Conservation (phyloP, 1,140 invertebrate species). For the Agrypnia vestita region DNA sequence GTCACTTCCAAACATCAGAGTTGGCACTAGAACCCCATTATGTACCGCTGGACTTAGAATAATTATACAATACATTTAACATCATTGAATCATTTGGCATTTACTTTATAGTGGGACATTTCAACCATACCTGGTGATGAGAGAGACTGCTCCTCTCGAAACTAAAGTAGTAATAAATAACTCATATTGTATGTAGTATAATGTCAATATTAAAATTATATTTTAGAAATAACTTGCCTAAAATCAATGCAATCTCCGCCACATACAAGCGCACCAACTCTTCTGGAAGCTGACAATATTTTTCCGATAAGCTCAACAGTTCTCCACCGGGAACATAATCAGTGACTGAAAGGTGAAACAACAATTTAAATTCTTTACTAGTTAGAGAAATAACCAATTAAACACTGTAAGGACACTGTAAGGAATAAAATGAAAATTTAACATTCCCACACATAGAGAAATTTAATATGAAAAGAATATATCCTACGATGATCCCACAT, state of each 20-base stretch:
- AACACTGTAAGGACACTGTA: not conserved
- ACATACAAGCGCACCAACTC: constrained; percentile 85
- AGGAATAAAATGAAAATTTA: not conserved
- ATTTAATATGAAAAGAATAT: not conserved
- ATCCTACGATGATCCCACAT: not conserved
- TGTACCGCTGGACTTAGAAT: too few species aligned
- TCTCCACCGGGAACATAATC: constrained; percentile 89
- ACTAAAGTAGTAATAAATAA: too few species aligned
- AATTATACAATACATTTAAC: too few species aligned
- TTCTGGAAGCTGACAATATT: constrained; percentile 82
- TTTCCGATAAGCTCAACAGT: constrained; percentile 80
- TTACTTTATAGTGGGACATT: too few species aligned
- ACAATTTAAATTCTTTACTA: not conserved
- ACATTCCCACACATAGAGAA: not conserved
- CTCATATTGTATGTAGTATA: too few species aligned
- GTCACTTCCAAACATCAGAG: too few species aligned
- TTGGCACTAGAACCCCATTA: too few species aligned
- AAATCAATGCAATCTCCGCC: constrained; percentile 86
- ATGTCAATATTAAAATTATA: too few species aligned
- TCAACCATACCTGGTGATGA: too few species aligned
- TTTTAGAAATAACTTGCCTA: constrained; percentile 77
- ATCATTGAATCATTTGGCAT: too few species aligned
- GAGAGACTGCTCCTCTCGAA: too few species aligned
- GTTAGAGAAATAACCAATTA: constrained; percentile 2
- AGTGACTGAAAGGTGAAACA: constrained; percentile 76